Conservation (phyloP, 2,113 vertebrate species). For the Stictonetta naevosa region DNA sequence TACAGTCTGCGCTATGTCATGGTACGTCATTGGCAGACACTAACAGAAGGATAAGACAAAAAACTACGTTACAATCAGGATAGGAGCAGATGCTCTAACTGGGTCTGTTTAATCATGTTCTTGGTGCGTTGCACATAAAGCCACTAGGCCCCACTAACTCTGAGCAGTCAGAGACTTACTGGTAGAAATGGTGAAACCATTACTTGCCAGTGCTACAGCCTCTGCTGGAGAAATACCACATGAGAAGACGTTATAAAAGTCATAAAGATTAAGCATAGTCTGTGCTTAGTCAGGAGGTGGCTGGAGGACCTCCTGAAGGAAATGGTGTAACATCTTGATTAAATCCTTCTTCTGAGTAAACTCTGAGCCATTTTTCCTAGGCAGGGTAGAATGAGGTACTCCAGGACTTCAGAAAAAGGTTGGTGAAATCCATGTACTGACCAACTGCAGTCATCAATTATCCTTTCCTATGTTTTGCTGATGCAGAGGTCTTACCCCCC, state of each 20-base stretch:
- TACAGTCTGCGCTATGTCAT: background rate
- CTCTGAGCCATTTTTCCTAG: constrained; percentile 20
- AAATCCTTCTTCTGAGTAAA: constrained; percentile 29
- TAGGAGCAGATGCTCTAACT: background rate
- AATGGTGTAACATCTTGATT: background rate
- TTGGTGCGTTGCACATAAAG: background rate
- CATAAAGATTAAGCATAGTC: background rate
- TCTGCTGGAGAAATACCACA: background rate
- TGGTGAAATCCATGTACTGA: background rate
- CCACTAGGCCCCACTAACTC: background rate
- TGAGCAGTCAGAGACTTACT: background rate
- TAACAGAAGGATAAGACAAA: background rate
- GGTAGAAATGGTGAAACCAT: background rate
- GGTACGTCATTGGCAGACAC: fast-evolving
- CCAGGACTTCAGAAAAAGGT: background rate
- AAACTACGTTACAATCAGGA: background rate
- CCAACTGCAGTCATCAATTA: background rate
- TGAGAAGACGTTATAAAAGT: background rate
- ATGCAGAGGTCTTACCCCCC: background rate
- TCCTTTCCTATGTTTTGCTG: background rate
- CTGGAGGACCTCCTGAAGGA: background rate
- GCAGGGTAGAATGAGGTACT: background rate
- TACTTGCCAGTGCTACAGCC: background rate
- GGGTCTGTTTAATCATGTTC: background rate
- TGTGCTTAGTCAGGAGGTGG: background rate